Base-by-base conservation (phyloP, 2,113 vertebrate genomes). In the Aegithalos caudatus region DNA sequence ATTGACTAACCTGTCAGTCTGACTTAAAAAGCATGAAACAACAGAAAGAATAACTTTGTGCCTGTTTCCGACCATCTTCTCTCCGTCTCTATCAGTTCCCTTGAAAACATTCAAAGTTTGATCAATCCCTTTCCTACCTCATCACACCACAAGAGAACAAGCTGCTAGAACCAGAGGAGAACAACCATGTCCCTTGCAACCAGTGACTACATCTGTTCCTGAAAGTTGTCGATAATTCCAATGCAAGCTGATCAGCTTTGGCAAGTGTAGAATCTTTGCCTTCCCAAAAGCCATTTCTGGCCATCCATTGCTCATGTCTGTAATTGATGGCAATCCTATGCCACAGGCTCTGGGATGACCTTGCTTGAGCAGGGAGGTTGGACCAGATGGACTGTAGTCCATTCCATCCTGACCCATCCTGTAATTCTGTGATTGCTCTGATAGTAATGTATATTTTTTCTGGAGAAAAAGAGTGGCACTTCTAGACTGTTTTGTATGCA, bases 241-340 rank as follows among this genome's bases (percentile, higher is more conserved):
- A 23, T 4, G 18, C 0, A 0, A 11, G 11, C 20, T 28, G 38
- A 15, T 40, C 18, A 58, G 20, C 29, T 89, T 82, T 80, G n/a
- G 45, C 11, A 25, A 53, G 25, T 0, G 0, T 31, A 31, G 50
- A 72, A 82, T 35, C 18, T 61, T 64, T 88, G 58, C 47, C 22
- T 38, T 72, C 19, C 21, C 51, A 25, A 73, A 66, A 88, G 35
- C 4, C 12, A 27, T 62, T 95, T 85, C 28, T 84, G 21, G 7
- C 29, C 18, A 3, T 64, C 48, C 48, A 89, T 86, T 89, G 19
- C 6, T 80, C 7, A 18, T 27, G 16, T 64, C 20, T 7, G 9
- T 19, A n/a, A 56, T 21, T 71, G 31, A 56, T 48, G 27, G 62
- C 48, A 56, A 23, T 62, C 25, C 21, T 61, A 3, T 37, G 31